Conservation (phyloP, 2,888 invertebrate genomes). For the Ferrisia virgata region DNA sequence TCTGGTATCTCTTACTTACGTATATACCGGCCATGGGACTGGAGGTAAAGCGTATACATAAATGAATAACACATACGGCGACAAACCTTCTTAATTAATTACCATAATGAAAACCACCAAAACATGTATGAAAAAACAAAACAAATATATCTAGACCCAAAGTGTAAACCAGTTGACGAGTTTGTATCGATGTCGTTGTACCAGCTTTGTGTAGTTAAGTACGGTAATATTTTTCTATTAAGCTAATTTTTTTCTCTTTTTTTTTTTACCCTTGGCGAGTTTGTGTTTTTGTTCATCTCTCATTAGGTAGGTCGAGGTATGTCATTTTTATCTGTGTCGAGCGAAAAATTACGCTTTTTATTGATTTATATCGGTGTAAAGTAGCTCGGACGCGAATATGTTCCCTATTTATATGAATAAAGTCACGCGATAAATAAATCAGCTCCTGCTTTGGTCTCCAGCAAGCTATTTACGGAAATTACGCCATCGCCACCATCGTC, state of each 20-base stretch:
- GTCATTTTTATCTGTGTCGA: not conserved
- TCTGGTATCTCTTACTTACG: no score
- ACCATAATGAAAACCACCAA: not conserved
- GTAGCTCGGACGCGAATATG: not conserved
- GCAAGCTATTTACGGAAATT: not conserved
- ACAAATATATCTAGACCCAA: not conserved
- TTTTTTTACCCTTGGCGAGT: not conserved
- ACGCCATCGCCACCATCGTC: no score
- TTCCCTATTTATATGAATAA: not conserved
- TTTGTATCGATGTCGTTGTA: not conserved
- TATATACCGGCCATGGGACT: no score
- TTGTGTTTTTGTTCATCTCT: no score
- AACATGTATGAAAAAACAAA: not conserved
- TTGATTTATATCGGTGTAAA: not conserved
- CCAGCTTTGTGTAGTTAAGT: not conserved
- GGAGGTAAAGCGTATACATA: no score
- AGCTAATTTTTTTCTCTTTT: not conserved
- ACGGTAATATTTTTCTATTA: not conserved
- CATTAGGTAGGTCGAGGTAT: no score
- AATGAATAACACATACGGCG: conserved; percentile 8
- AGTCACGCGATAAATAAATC: conserved; percentile 14
- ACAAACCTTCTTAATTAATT: conserved; percentile 12
- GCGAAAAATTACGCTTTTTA: not conserved
- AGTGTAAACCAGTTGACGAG: not conserved
- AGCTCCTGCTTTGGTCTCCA: not conserved